Percentiles rank a stretch among this genome's conserved stretches.
These are phyloP conservation scores for Mesaphorura yosii DNA, from an alignment of 1,140 invertebrate species.

Conservation along the genomic window DNA sequence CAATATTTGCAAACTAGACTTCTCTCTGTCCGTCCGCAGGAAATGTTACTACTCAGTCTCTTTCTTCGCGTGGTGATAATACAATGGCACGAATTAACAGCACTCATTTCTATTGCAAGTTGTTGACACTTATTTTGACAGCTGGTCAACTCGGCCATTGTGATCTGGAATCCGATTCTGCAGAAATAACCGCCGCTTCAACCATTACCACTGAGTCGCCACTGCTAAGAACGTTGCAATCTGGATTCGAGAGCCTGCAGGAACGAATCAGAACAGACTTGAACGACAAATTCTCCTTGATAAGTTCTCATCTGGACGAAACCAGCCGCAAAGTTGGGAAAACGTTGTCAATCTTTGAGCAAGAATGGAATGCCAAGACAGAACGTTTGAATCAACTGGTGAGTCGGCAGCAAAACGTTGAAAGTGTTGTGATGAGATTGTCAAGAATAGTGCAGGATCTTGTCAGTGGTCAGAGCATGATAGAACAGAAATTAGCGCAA, in stretches of 20 bases:
- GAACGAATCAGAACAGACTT: constrained; percentile 1
- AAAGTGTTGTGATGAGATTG: constrained; percentile 1
- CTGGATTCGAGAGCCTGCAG: background rate
- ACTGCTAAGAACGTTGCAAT: background rate
- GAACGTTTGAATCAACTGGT: background rate
- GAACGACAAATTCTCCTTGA: background rate
- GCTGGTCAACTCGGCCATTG: too few species aligned
- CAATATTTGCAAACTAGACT: too few species aligned
- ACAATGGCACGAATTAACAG: too few species aligned
- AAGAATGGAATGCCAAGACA: constrained; percentile 2
- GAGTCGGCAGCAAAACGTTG: background rate
- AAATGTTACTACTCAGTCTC: too few species aligned
- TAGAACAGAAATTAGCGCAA: background rate
- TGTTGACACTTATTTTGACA: too few species aligned
- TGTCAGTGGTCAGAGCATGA: background rate
- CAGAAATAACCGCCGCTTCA: too few species aligned
- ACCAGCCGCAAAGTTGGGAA: constrained; percentile 1
- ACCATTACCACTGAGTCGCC: too few species aligned
- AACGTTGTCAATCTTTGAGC: constrained; percentile 11
- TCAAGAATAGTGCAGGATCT: background rate
- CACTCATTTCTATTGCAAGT: too few species aligned
- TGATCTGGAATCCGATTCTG: too few species aligned
- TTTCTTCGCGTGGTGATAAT: too few species aligned
- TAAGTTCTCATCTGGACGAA: constrained; percentile 7
- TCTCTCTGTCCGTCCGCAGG: too few species aligned